Base-by-base conservation (phyloP, 2,888 invertebrate species). In the Caenorhabditis doughertyi region DNA sequence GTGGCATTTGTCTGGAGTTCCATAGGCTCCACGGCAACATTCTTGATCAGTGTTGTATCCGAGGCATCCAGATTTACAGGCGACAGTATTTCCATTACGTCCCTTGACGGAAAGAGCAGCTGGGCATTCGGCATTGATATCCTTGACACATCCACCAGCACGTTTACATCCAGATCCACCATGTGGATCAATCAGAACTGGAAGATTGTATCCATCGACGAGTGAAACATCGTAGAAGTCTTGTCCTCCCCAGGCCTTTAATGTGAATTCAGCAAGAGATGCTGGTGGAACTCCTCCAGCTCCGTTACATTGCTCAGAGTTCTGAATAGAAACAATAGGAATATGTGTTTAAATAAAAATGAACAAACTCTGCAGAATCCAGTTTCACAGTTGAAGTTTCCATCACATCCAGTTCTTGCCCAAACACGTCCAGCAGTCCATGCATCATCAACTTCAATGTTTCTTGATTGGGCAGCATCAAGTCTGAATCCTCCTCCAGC, bases 161-260 rank as follows among this genome's bases (percentile, higher is more conserved):
- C 80, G 32, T 23, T 79, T 84, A 68, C 85, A 85, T 64, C 74
- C 83, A n/a, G 47, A 51, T 76, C 81, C 83, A 42, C 79, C 84
- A 18, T 70, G 47, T 49, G 85, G 82, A n/a, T 87, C 79, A 44
- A 89, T 84, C 58, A 81, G 70, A 25, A 89, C 81, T 56, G 85
- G 88, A 16, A 89, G 55, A 74, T 93, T 93, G 91, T 92, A 93
- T 5, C 93, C 94, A 89, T 94, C 93, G n/a, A 93, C 93, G 39
- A 93, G 88, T 23, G 93, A 93, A 67, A 94, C 90, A 84, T 93
- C 93, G 88, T 94, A 94, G 89, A 92, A 93, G 87, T 93, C 93
- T 71, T 84, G 72, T 39, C 76, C 71, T 62, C 92, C 92, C 55
- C 90, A 91, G 42, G 84, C 88, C 2, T 92, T 92, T n/a, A 93